A percentile compares a stretch with the other conserved stretches of the same genome.
Evolutionary conservation across 2,888 invertebrate species (phyloP).

Genomic region (Malachius bipustulatus): DNA sequence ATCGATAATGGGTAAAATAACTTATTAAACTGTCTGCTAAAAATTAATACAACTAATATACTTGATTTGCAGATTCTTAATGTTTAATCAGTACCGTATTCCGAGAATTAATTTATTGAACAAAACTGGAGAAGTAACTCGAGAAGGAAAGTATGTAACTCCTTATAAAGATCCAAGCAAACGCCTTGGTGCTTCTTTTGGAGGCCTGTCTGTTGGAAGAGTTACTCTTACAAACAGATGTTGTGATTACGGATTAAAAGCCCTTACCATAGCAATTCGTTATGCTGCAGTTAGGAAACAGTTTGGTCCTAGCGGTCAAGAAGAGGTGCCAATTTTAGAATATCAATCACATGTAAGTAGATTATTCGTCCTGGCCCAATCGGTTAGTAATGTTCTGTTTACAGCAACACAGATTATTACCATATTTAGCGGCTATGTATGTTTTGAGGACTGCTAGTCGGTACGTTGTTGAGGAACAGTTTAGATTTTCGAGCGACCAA

Average conservation of each 20-base stretch:
- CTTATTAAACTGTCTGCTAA: not conserved
- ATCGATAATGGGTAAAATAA: conserved; percentile 79
- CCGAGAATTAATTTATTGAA: conserved; percentile 72
- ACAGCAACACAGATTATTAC: conserved; percentile 62
- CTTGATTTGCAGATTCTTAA: conserved; percentile 49
- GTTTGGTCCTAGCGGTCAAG: conserved; percentile 69
- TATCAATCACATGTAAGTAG: conserved; percentile 72
- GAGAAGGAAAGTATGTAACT: conserved; percentile 69
- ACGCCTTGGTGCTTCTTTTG: conserved; percentile 73
- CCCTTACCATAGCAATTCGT: conserved; percentile 70
- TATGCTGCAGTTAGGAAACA: conserved; percentile 81
- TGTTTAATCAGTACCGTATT: conserved; percentile 70
- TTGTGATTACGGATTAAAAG: conserved; percentile 53
- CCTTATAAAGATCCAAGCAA: conserved; percentile 72
- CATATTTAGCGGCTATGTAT: conserved; percentile 54
- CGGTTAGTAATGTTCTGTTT: no score
- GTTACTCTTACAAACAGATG: conserved; percentile 60
- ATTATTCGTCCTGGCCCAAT: not conserved
- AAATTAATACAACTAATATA: not conserved
- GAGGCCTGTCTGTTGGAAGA: conserved; percentile 70
- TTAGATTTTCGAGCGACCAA: conserved; percentile 23
- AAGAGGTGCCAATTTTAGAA: conserved; percentile 77
- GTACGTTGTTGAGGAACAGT: conserved; percentile 38
- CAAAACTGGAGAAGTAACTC: conserved; percentile 74
- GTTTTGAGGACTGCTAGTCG: conserved; percentile 48